These are phyloP conservation scores for Sinonovacula constricta DNA, from an alignment of 1,140 invertebrate genomes.

Conservation along the genomic window DNA sequence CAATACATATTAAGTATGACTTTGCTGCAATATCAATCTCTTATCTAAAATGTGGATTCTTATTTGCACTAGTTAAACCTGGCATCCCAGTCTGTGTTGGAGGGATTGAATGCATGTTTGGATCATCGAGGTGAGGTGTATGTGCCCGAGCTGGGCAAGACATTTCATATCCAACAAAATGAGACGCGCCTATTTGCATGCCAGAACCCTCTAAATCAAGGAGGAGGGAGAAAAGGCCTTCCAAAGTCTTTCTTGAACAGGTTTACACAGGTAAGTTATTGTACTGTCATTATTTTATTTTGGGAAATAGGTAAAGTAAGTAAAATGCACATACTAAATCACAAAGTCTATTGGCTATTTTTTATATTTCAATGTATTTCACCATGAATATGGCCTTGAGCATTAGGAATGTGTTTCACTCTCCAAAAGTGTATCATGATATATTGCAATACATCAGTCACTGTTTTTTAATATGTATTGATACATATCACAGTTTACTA, in stretches of 20 bases:
- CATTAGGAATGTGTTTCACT: too few species aligned
- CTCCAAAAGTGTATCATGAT: too few species aligned
- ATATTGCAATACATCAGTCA: too few species aligned
- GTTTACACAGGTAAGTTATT: conserved; percentile 90
- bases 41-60: too few species aligned
- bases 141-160: conserved; percentile 95
- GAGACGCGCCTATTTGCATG: conserved; percentile 95
- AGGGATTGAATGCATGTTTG: conserved; percentile 98
- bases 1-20: too few species aligned
- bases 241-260: conserved; percentile 98
- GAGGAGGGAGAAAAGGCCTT: conserved; percentile 95
- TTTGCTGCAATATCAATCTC: too few species aligned
- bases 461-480: too few species aligned
- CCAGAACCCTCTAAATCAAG: conserved; percentile 98
- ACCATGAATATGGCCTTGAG: too few species aligned
- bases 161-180: conserved; percentile 85
- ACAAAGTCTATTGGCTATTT: not conserved
- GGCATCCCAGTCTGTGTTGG: conserved; percentile 98
- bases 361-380: conserved; percentile 14
- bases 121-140: conserved; percentile 98
- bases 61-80: conserved; percentile 89
- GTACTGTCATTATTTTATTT: not conserved
- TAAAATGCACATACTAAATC: too few species aligned
- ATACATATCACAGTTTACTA: too few species aligned
- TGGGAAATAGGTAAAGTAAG: too few species aligned